Base-by-base conservation (phyloP, 2,797 vertebrate species). In the Lophius americanus region DNA sequence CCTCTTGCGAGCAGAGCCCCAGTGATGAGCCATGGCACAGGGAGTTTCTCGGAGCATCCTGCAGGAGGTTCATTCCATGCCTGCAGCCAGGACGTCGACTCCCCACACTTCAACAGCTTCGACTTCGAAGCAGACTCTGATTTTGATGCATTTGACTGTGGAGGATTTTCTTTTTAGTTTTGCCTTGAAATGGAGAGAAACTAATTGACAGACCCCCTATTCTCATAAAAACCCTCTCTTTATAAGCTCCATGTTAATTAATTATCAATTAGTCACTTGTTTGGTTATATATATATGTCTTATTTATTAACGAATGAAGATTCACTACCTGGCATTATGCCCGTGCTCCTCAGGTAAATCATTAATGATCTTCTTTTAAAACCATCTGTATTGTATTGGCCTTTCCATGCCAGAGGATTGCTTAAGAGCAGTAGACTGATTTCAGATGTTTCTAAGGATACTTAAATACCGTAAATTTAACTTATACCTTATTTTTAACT, bases 111-210 rank as follows among this genome's bases (percentile, higher is more conserved):
- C 59, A 93, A 94, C 85, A 92, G 91, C 82, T 94, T 94, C 7
- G 94, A 95, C 81, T 96, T 94, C 1, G 94, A 95, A 61, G 93
- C 84, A 14, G 92, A 95, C 88, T 92, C 94, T 3, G 94, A 95
- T 84, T 95, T 94, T 42, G 94, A 95, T 38, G 89, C 90, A 0
- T 95, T 95, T 41, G 95, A 96, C 80, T 95, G 94, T 11, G 94
- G 94, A 47, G 94, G 93, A 13, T 95, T 95, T 65, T 89, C 92
- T 33, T 95, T 96, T 87, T 96, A 92, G 72, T 33, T 32, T 41
- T 33, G 33, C 41, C 36, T 4, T 51, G 7, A 43, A 4, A 46
- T 9, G 33, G 11, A 68, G 14, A 47, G 3, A 53, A 51, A 41
- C 59, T 46, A 48, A 64, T 53, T 8, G 8, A 48, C 55, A 58